Evolutionary conservation across 1,140 invertebrate species (phyloP), one percentile per base, ranked within the genome.

Genomic region (Ostrea denselamellosa): DNA sequence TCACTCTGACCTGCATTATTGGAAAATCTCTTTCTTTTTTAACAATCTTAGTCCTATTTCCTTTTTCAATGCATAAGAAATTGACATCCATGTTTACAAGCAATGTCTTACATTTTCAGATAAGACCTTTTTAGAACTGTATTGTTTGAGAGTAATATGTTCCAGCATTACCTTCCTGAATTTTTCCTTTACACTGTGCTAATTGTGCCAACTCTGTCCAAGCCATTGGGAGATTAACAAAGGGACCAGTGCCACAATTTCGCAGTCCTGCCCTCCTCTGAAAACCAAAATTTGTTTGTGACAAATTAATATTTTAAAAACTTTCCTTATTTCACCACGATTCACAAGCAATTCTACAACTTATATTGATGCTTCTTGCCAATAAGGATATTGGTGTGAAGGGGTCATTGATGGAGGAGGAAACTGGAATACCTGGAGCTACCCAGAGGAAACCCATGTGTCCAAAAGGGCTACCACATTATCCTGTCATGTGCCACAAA

Each of bases 141-240:
- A 28, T 3, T 77, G 34, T 9, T 22, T 34, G 5, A 77, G 17
- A 17, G 2, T 77, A 2, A 44, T 12, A 14, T 9, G 9, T 22
- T 19, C 9, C 10, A 34, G 0, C 83, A 88, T 88, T 85, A 95
- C 94, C 94, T 93, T 95, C 93, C 77, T 95, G 93, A 81, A 95
- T 92, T 82, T 91, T 91, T 9, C 94, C 94, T 89, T 94, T 94
- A 87, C 95, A 95, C 88, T 95, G 94, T 51, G 93, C 91, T 8
- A 95, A 90, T 83, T 94, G 93, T 22, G 94, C 92, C 51, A 95
- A 90, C 85, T 95, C 95, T 88, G 93, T 94, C 95, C 95, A 95
- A 8, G 93, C 94, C 86, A 94, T 87, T 17, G 93, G 93, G 10
- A 95, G 89, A 85, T 94, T 94, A 7, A 94, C 92, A 92, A 94